Conservation (phyloP, 1,140 invertebrate genomes). For the Campoletis sonorensis region DNA sequence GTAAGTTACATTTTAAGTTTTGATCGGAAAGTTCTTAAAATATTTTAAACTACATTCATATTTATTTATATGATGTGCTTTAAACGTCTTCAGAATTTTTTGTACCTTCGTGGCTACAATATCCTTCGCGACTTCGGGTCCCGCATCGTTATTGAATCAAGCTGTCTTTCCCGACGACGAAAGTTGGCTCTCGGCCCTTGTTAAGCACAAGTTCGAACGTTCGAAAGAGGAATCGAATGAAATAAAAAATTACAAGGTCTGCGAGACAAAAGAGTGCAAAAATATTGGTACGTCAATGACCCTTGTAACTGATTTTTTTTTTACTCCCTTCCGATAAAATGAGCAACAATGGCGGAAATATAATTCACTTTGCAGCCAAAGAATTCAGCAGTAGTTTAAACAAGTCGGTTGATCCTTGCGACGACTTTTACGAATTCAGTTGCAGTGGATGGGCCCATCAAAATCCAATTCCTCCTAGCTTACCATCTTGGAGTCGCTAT, state of each 20-base stretch:
- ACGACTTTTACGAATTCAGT: constrained; percentile 50
- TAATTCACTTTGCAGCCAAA: constrained; percentile 29
- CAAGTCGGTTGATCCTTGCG: constrained; percentile 49
- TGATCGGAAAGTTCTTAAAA: no score
- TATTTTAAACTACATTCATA: no score
- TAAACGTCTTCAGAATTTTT: neutral
- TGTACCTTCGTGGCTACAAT: neutral
- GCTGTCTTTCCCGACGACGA: constrained; percentile 19
- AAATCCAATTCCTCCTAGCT: constrained; percentile 37
- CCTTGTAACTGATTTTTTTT: no score
- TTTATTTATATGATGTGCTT: neutral
- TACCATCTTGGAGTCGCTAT: constrained; percentile 25
- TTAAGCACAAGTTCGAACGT: neutral
- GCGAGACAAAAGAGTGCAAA: constrained; percentile 43
- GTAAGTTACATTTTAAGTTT: neutral
- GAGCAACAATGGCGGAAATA: constrained; percentile 15
- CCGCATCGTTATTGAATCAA: neutral
- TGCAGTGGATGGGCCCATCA: constrained; percentile 41
- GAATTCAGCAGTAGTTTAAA: constrained; percentile 46
- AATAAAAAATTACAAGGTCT: constrained; percentile 30
- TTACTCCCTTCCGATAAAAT: no score
- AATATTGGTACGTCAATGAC: constrained; percentile 40
- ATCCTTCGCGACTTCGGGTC: neutral
- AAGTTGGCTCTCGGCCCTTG: neutral
- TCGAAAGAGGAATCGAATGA: neutral